These are phyloP conservation scores for Acyrthosiphon pisum DNA, from an alignment of 1,140 invertebrate genomes.

Conservation along the genomic window DNA sequence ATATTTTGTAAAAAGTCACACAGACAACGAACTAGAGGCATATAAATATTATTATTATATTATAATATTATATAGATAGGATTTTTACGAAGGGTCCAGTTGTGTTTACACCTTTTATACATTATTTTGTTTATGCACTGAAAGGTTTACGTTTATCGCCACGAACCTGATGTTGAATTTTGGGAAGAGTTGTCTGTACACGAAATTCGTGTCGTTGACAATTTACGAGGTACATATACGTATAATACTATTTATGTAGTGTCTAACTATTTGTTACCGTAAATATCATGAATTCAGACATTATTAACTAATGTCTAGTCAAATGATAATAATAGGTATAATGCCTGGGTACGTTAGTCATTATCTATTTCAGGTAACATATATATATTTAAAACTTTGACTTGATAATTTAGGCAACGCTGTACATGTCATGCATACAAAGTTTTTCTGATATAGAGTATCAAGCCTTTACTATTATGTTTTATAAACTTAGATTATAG, in stretches of 20 bases:
- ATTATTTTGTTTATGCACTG: not conserved
- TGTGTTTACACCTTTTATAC: not conserved
- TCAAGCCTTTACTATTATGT: not conserved
- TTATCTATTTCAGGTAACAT: not conserved
- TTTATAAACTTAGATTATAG: not conserved
- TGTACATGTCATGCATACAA: not conserved
- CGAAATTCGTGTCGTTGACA: not conserved
- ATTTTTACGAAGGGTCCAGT: not conserved
- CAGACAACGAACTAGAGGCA: not conserved
- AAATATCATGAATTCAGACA: not conserved
- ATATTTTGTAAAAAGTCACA: no score
- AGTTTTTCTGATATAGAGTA: not conserved
- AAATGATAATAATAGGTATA: not conserved
- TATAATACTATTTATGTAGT: not conserved
- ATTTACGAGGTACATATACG: not conserved
- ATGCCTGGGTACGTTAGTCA: not conserved
- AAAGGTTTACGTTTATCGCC: not conserved
- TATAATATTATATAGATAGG: not conserved
- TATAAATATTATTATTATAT: not conserved
- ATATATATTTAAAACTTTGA: not conserved
- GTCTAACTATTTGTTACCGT: not conserved
- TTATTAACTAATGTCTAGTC: not conserved
- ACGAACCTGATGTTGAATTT: constrained; percentile 23
- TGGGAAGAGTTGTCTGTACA: constrained; percentile 35
- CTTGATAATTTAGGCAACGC: not conserved